Base-by-base conservation (phyloP, 2,113 vertebrate species). In the Oplegnathus fasciatus region DNA sequence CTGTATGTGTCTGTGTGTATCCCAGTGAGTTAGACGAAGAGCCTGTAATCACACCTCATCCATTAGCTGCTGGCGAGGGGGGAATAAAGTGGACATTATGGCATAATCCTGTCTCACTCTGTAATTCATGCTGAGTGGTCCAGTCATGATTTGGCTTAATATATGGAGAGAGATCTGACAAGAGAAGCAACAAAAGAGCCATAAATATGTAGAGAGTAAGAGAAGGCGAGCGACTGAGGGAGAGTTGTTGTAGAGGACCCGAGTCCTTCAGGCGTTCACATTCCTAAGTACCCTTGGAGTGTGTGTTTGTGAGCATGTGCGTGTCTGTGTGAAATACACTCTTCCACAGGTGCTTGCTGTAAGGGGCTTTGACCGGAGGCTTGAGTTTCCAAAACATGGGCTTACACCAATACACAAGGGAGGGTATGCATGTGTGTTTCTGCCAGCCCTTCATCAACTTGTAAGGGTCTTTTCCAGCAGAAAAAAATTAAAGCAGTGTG, bases 341-440 rank as follows among this genome's bases (percentile, higher is more conserved):
- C 68, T 64, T 90, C 85, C 91, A 89, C 93, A 95, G 94, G 93
- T 95, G 94, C 83, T 91, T 88, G 85, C 86, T 77, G 80, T 77
- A 86, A 89, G 89, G 86, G 90, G 65, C 81, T 91, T 89, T 89
- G 87, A 90, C 78, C 62, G 30, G 57, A 83, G 89, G 82, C 71
- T 93, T 90, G 69, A 92, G 89, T 92, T 93, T 94, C 92, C 92
- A 94, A 94, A 95, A 94, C 90, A 94, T 20, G 2, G 76, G 79
- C 85, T 90, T 83, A 84, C 70, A 62, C 24, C 69, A 82, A 64
- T 44, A 84, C 85, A 87, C 90, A 61, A 37, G 84, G 86, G 83
- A 83, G 34, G 68, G 65, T 57, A 52, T 87, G 85, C 32, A 28
- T 83, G 54, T 88, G 75, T 84, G 57, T 58, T 68, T 58, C 54